Percentiles rank a stretch among this genome's conserved stretches.
These are phyloP conservation scores for Drosophila mayaguana DNA, from an alignment of 2,888 invertebrate species.

Conservation along the genomic window DNA sequence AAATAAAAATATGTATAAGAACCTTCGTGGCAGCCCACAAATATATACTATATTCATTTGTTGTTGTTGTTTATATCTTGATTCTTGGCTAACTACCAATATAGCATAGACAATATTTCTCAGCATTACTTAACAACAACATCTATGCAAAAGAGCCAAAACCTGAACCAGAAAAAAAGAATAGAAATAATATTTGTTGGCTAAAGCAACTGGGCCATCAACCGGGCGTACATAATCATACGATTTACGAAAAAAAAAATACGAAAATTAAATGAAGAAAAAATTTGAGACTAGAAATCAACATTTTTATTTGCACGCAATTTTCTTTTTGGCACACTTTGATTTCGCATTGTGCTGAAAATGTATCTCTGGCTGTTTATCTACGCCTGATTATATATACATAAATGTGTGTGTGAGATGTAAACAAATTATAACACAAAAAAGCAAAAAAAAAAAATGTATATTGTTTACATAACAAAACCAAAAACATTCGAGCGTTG, in stretches of 20 bases:
- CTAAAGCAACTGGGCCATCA: constrained; percentile 54
- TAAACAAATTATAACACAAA: constrained; percentile 70
- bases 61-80: constrained; percentile 8
- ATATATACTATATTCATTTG: neutral
- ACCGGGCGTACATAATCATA: constrained; percentile 42
- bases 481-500: constrained; percentile 56
- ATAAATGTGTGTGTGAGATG: constrained; percentile 47
- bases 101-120: constrained; percentile 59
- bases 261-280: neutral
- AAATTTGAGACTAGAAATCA: constrained; percentile 19
- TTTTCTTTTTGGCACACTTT: constrained; percentile 73
- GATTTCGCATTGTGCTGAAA: constrained; percentile 48
- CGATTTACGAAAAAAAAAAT: constrained; percentile 24
- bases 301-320: constrained; percentile 66
- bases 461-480: constrained; percentile 80
- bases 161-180: neutral
- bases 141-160: constrained; percentile 55
- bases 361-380: constrained; percentile 21
- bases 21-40: constrained; percentile 41
- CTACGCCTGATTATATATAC: constrained; percentile 24
- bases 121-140: constrained; percentile 70
- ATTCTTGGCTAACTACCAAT: constrained; percentile 75
- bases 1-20: constrained; percentile 49
- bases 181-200: constrained; percentile 41
- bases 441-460: constrained; percentile 34